phyloP scores from a whole-genome alignment of 2,113 vertebrate species.

The Turnix velox region DNA sequence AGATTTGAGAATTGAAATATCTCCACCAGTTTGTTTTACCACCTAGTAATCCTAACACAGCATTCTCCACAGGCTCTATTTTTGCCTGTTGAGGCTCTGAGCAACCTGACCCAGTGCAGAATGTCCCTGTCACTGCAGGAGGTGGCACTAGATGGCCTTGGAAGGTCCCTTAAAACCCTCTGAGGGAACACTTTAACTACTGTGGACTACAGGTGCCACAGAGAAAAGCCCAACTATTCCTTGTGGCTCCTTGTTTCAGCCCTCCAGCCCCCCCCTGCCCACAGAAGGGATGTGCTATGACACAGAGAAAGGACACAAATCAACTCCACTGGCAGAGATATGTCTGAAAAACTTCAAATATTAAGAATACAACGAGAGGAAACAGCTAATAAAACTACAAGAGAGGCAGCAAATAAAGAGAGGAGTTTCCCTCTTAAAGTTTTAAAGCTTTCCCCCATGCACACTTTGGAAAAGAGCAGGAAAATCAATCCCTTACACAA shows the following conservation, averaged over 20 bases:
- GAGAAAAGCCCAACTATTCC: not conserved
- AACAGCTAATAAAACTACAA: not conserved
- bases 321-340: not conserved
- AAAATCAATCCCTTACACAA: not conserved
- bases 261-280: not conserved
- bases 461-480: not conserved
- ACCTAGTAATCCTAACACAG: not conserved
- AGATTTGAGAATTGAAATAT: not conserved
- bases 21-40: not conserved
- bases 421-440: not conserved
- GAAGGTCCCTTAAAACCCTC: too few relatives aligned
- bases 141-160: too few relatives aligned
- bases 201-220: not conserved
- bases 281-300: not conserved
- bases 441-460: not conserved
- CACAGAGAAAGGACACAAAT: accelerated
- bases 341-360: accelerated
- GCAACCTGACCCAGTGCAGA: too few relatives aligned
- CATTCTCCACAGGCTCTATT: not conserved
- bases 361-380: not conserved
- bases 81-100: too few relatives aligned
- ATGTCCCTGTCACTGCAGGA: too few relatives aligned
- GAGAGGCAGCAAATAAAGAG: not conserved
- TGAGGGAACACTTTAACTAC: accelerated
- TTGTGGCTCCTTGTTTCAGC: not conserved